Conservation (phyloP, 1,140 invertebrate species). For the Sminthurides bifidus region DNA sequence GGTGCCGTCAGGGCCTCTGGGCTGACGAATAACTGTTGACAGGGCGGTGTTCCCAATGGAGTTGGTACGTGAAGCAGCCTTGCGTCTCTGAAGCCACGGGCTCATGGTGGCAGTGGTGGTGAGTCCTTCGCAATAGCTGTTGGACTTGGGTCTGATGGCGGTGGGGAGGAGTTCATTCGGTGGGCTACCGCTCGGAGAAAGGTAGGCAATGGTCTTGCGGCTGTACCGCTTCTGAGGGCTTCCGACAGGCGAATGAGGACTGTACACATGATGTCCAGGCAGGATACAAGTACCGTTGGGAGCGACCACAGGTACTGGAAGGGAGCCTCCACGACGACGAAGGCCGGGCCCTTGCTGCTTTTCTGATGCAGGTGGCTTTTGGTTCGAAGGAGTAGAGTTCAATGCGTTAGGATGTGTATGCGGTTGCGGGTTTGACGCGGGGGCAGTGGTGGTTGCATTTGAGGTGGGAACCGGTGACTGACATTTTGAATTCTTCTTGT, state of each 20-base stretch:
- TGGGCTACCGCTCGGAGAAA: no score
- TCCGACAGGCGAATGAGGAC: no score
- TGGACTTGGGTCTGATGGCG: conserved; percentile 29
- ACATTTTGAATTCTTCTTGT: no score
- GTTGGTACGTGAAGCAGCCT: conserved; percentile 35
- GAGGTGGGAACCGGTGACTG: no score
- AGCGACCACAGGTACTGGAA: conserved; percentile 15
- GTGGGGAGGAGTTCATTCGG: conserved; percentile 21
- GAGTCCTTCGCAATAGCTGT: conserved; percentile 31
- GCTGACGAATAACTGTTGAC: conserved; percentile 23
- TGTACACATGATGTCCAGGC: no score
- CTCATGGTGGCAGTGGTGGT: conserved; percentile 32
- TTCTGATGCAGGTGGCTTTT: no score
- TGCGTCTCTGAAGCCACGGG: conserved; percentile 43
- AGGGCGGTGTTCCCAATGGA: conserved; percentile 21
- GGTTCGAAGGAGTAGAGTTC: no score
- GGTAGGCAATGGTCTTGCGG: conserved; percentile 8
- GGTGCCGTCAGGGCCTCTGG: conserved; percentile 28
- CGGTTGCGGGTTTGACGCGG: no score
- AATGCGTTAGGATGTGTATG: no score
- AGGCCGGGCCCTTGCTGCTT: no score
- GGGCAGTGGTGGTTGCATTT: no score
- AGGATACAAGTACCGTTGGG: neutral
- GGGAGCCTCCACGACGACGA: conserved; percentile 26
- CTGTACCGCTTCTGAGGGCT: no score